phyloP scores from a whole-genome alignment of 2,113 vertebrate genomes.

The Antennarius striatus region DNA sequence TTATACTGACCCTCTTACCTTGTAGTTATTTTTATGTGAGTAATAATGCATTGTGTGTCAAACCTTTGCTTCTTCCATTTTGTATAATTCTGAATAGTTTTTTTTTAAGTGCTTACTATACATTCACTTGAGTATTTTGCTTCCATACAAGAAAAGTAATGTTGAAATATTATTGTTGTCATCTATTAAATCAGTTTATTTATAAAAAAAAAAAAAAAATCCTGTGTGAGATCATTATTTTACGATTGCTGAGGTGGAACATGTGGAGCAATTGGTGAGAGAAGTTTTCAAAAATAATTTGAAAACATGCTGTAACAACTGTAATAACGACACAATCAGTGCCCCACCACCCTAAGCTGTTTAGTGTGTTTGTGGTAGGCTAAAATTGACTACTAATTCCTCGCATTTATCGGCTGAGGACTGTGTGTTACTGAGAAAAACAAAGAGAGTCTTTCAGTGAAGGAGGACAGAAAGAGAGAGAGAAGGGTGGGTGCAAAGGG shows the following conservation, averaged over 20 bases:
- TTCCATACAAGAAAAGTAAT: slow-evolving; percentile 76
- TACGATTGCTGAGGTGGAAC: slow-evolving; percentile 6
- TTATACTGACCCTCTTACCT: slow-evolving; percentile 73
- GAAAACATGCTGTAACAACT: slow-evolving; percentile 62
- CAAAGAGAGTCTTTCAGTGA: slow-evolving; percentile 81
- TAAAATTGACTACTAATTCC: slow-evolving; percentile 84
- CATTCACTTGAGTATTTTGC: slow-evolving; percentile 71
- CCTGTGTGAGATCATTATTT: slow-evolving; percentile 40
- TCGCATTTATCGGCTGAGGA: slow-evolving; percentile 82
- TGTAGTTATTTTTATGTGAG: slow-evolving; percentile 68
- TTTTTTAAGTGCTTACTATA: slow-evolving; percentile 72
- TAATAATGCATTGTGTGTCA: slow-evolving; percentile 68
- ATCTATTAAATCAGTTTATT: slow-evolving; percentile 81
- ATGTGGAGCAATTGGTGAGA: slow-evolving; percentile 1
- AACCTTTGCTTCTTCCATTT: slow-evolving; percentile 70
- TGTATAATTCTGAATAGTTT: slow-evolving; percentile 75
- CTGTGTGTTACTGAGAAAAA: slow-evolving; percentile 77
- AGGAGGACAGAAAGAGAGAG: slow-evolving; percentile 57
- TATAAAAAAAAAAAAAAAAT: slow-evolving; percentile 65
- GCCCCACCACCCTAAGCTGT: slow-evolving; percentile 70
- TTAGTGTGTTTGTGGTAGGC: slow-evolving; percentile 74
- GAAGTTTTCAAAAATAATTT: slow-evolving; percentile 31
- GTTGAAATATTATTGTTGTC: slow-evolving; percentile 76
- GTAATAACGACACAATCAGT: slow-evolving; percentile 73
- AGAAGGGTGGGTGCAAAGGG: slow-evolving; percentile 67